Conservation (phyloP, 2,888 invertebrate species). For the Argyra leucocephala region DNA sequence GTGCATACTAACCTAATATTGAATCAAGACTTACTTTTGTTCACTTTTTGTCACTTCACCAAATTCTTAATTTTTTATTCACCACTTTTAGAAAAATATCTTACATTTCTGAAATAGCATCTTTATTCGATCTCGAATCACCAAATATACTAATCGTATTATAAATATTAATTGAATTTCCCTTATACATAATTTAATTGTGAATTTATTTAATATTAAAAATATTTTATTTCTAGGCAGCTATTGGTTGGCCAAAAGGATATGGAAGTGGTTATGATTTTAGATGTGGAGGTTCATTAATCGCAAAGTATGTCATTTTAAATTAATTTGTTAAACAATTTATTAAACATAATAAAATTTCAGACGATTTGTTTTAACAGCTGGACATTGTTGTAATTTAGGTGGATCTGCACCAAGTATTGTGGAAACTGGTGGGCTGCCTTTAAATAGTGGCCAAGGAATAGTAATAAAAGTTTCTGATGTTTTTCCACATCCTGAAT, state of each 20-base stretch:
- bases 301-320: conserved; percentile 32
- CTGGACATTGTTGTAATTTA: conserved; percentile 47
- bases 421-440: conserved; percentile 47
- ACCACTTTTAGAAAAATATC: no score
- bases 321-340: not conserved
- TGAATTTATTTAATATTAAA: no score
- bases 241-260: conserved; percentile 37
- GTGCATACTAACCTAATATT: no score
- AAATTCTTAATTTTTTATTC: no score
- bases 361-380: conserved; percentile 48
- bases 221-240: conserved; percentile 28
- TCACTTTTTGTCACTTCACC: no score
- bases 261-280: conserved; percentile 30
- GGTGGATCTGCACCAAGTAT: conserved; percentile 40
- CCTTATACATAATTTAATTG: no score
- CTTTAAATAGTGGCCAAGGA: conserved; percentile 42
- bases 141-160: no score
- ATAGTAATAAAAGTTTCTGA: conserved; percentile 39
- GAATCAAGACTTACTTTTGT: no score
- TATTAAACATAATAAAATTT: not conserved
- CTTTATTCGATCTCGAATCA: no score
- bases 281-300: conserved; percentile 43
- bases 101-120: no score
- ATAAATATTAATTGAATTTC: no score
- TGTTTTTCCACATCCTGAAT: conserved; percentile 45